Percentiles rank a stretch among this genome's conserved stretches.
These are phyloP conservation scores for Myanophis thanlyinensis DNA, from an alignment of 2,113 vertebrate species.

Conservation along the genomic window DNA sequence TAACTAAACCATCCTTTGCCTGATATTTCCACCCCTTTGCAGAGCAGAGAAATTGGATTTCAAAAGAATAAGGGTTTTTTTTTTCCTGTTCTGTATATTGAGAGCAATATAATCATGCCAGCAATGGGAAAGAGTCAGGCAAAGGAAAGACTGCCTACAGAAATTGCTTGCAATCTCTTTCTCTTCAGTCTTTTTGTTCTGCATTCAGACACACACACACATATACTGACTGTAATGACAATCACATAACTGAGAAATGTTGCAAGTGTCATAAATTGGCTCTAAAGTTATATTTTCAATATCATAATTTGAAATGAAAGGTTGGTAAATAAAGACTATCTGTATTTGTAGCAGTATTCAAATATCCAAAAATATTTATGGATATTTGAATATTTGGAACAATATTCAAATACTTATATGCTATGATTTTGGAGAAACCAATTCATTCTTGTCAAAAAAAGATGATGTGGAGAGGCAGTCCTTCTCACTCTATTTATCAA, in stretches of 20 bases:
- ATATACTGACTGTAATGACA: neutral
- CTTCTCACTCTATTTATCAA: neutral
- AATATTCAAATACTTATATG: neutral
- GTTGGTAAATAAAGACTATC: neutral
- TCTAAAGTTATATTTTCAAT: neutral
- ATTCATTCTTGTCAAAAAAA: neutral
- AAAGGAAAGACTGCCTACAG: neutral
- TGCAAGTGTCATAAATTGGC: neutral
- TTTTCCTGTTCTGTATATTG: neutral
- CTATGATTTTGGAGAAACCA: neutral
- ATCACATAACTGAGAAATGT: neutral
- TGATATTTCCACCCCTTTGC: neutral
- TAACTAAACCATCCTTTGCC: neutral
- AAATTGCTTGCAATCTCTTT: neutral
- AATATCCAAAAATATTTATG: too few relatives aligned
- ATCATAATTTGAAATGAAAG: neutral
- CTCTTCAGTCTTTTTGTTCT: neutral
- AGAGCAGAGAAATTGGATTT: neutral
- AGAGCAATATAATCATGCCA: neutral
- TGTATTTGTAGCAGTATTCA: neutral
- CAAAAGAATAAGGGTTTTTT: neutral
- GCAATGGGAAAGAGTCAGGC: neutral
- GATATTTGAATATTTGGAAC: neutral
- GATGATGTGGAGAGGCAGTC: neutral
- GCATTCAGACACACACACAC: neutral